Evolutionary conservation across 2,797 vertebrate species (phyloP), one percentile per base, ranked within the genome.

Genomic region (Thaleichthys pacificus): DNA sequence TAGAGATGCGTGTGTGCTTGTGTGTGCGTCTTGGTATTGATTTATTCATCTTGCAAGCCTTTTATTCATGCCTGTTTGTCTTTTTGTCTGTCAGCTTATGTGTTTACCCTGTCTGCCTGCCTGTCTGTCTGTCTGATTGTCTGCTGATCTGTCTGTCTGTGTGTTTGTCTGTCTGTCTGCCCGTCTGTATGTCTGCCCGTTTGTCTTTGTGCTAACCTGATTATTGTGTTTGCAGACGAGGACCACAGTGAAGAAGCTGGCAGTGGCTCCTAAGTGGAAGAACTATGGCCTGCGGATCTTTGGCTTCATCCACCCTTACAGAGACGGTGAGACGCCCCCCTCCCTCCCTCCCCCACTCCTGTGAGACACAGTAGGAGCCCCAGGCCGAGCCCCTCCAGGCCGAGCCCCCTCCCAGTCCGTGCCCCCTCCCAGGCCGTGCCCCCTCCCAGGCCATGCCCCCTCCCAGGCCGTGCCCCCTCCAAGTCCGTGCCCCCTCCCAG

Each of bases 181-280:
- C 5, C 56, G 47, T 72, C 57, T 72, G 32, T 38, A 19, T 49
- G 65, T 66, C 12, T 66, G 65, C 51, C n/a, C 47, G 42, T 49
- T 15, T 66, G 65, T 49, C n/a, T 66, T n/a, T 66, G n/a, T 14
- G 65, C 26, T 12, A 38, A 38, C 22, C n/a, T 54, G 4, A 54
- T 54, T 5, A 54, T 22, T 74, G 1, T 60, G 12, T 57, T 4
- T 66, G 0, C 90, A 99, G 97, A 95, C 92, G 0, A 95, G 97
- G 79, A 99, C 96, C 77, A 96, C 94, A 0, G 91, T 99, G 83
- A 97, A 93, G 92, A 99, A 99, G 89, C 80, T 99, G 85, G 97
- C 97, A 0, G 97, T 99, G 77, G 96, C 97, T 17, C 97, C 97
- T 57, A 99, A 97, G 84, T 99, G 97, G 97, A 99, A 97, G 87